phyloP scores from a whole-genome alignment of 1,140 invertebrate genomes.

The Drosophila lini region DNA sequence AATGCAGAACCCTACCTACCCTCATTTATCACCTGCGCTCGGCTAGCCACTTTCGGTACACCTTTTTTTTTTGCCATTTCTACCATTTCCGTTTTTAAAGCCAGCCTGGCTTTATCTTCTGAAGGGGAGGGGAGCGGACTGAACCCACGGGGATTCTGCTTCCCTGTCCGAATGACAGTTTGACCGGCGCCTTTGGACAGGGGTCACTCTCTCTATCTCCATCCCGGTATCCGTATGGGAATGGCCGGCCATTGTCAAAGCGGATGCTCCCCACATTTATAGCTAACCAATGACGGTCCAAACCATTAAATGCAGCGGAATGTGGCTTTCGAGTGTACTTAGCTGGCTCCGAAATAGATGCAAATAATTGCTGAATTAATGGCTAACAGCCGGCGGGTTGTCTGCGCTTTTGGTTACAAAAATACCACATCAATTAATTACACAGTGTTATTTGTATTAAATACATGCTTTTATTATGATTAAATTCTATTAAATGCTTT shows the following conservation, averaged over 20 bases:
- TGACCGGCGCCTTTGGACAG: conserved; percentile 15
- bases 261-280: conserved; percentile 34
- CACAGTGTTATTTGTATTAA: background rate
- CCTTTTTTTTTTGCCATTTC: conserved; percentile 38
- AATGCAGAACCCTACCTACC: conserved; percentile 55
- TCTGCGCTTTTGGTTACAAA: background rate
- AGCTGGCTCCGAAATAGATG: conserved; percentile 1
- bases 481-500: background rate
- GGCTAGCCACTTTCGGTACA: conserved; percentile 26
- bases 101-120: conserved; percentile 28
- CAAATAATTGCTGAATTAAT: conserved; percentile 19
- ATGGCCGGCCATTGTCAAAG: conserved; percentile 39
- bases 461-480: conserved; percentile 3
- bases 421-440: conserved; percentile 13
- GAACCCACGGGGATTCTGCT: conserved; percentile 5
- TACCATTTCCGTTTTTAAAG: conserved; percentile 51
- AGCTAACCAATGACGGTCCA: conserved; percentile 29
- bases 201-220: background rate
- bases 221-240: background rate
- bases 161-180: conserved; percentile 44
- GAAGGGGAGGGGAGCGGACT: background rate
- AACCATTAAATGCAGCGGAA: conserved; percentile 35
- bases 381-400: conserved; percentile 1
- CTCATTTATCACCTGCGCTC: conserved; percentile 63
- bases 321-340: conserved; percentile 20